phyloP scores from a whole-genome alignment of 2,888 invertebrate species.

The Adelphocoris suturalis region DNA sequence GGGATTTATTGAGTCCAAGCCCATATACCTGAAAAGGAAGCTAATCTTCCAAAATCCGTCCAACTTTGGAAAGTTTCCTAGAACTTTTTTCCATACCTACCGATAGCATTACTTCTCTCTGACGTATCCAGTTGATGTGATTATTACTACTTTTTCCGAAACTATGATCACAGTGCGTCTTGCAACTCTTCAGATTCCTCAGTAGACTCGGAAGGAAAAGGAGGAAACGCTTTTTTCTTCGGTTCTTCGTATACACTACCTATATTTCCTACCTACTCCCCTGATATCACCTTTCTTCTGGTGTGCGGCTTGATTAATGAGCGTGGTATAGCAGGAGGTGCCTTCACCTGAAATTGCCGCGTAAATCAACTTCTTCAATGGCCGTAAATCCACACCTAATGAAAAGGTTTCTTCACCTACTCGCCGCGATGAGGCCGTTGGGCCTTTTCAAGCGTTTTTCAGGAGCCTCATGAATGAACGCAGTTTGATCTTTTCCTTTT shows the following conservation, averaged over 20 bases:
- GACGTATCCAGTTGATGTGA: too few species aligned
- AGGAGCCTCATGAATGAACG: background rate
- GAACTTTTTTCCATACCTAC: too few species aligned
- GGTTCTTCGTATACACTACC: background rate
- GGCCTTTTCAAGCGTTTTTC: background rate
- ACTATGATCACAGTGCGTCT: too few species aligned
- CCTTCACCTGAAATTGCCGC: conserved; percentile 16
- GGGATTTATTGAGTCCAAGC: too few species aligned
- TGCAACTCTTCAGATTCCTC: too few species aligned
- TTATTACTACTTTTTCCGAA: too few species aligned
- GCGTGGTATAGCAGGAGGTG: background rate
- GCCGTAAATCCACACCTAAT: conserved; percentile 39
- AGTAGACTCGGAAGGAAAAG: too few species aligned
- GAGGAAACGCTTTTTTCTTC: background rate
- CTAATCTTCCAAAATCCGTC: too few species aligned
- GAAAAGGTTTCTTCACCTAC: conserved; percentile 30
- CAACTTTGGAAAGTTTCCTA: too few species aligned
- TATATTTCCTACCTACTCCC: background rate
- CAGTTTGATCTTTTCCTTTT: background rate
- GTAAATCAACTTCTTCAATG: conserved; percentile 39
- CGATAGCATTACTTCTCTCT: too few species aligned
- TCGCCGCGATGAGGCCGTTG: background rate
- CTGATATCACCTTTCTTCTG: conserved; percentile 17
- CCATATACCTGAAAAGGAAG: too few species aligned
- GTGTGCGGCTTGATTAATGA: conserved; percentile 6